Evolutionary conservation across 2,888 invertebrate genomes (phyloP), one percentile per base, ranked within the genome.

Genomic region (Elgonia sp.): DNA sequence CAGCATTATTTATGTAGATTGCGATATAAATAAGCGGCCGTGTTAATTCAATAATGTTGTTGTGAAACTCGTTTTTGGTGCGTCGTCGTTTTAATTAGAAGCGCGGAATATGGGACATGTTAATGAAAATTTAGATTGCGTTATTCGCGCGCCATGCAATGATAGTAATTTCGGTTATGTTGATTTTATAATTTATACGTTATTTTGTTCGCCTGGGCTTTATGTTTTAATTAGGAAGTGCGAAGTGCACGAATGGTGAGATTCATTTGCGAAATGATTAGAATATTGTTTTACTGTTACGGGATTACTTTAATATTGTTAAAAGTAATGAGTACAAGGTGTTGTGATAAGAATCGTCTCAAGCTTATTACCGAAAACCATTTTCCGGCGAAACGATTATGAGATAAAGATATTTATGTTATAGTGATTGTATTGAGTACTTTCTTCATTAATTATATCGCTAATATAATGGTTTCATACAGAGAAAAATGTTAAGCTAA

Each of bases 1-100:
- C n/a, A 10, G 72, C n/a, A 82, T 82, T 73, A 72, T 82, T 73
- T 65, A 82, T 82, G 81, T 12, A 81, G 81, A 81, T 81, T 81
- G 53, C 40, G 57, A 63, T 63, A 72, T 72, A 63, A 81, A 81
- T 63, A 81, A 72, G 63, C 72, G 14, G 65, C 9, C 10, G 37
- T 65, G 73, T 65, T 69, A 62, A 80, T 80, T 80, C 50, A 80
- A 70, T 70, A 62, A 70, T 29, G 39, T 20, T 46, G 69, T 42
- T 18, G 57, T 42, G 21, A 8, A 57, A 37, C 60, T 60, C 70
- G 62, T 70, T 70, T 70, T 39, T 20, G 70, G 60, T 21, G 60
- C 67, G 67, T 69, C 79, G 29, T 50, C 18, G 70, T 70, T 70
- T 80, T 80, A 80, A 80, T 80, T 80, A 80, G 70, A 50, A 7